A percentile compares a stretch with the other conserved stretches of the same genome.
These are phyloP conservation scores for Stegodyphus dumicola DNA, from an alignment of 1,140 invertebrate species.

Conservation along the genomic window DNA sequence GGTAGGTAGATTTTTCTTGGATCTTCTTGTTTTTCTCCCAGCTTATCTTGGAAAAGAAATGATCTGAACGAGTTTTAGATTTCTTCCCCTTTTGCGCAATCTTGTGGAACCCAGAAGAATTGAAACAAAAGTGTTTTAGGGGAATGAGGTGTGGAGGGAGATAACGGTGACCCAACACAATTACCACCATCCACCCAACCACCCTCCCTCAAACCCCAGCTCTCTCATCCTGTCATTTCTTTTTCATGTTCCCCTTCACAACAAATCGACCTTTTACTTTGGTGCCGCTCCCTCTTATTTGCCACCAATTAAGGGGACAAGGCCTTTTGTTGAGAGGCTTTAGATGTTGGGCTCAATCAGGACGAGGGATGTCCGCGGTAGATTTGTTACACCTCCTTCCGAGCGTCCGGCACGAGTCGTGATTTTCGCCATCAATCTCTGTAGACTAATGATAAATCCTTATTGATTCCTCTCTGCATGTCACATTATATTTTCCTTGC, in stretches of 20 bases:
- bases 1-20: too few species aligned
- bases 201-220: too few species aligned
- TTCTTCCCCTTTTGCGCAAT: too few species aligned
- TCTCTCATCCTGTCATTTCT: too few species aligned
- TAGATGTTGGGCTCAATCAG: conserved; percentile 21
- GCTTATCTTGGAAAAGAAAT: too few species aligned
- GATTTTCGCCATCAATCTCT: conserved; percentile 28
- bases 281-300: conserved; percentile 24
- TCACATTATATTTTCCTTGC: too few species aligned
- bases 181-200: too few species aligned
- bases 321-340: conserved; percentile 1
- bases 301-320: conserved; percentile 32
- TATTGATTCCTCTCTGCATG: too few species aligned
- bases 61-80: too few species aligned
- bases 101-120: neutral
- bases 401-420: neutral
- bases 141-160: neutral
- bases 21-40: too few species aligned
- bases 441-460: neutral
- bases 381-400: conserved; percentile 3
- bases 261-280: conserved; percentile 26
- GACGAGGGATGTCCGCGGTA: neutral
- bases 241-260: neutral
- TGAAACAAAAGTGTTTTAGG: conserved; percentile 25
- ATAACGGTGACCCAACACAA: too few species aligned